These are phyloP conservation scores for Catonia carolina DNA, from an alignment of 2,888 invertebrate species.

Conservation along the genomic window DNA sequence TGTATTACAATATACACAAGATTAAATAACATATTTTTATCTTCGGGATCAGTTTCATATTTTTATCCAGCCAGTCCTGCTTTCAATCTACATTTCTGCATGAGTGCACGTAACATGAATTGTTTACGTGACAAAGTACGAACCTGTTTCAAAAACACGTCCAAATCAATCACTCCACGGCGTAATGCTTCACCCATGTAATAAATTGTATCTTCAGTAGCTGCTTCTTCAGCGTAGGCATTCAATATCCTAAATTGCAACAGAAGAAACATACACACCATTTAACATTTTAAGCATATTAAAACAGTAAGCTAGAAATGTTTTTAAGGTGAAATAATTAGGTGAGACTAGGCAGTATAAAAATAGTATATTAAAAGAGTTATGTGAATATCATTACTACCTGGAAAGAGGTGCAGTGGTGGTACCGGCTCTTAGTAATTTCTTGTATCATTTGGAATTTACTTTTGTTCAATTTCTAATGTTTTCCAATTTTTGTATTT, in stretches of 20 bases:
- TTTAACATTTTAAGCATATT: too few relatives aligned
- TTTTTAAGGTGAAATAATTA: conserved; percentile 6
- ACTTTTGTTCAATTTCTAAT: too few relatives aligned
- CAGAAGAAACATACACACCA: neutral
- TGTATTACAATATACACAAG: too few relatives aligned
- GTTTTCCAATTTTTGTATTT: too few relatives aligned
- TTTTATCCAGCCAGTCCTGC: conserved; percentile 56
- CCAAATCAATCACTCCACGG: conserved; percentile 87
- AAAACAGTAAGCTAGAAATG: neutral
- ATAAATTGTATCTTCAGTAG: conserved; percentile 96
- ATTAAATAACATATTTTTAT: too few relatives aligned
- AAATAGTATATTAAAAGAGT: too few relatives aligned
- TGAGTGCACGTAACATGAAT: conserved; percentile 89
- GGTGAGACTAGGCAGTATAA: conserved; percentile 5
- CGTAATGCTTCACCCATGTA: conserved; percentile 93
- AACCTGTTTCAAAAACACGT: conserved; percentile 94
- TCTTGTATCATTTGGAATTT: too few relatives aligned
- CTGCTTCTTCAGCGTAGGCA: conserved; percentile 95
- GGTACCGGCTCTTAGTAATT: too few relatives aligned
- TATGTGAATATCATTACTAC: too few relatives aligned
- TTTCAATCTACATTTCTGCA: conserved; percentile 73
- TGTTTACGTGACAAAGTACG: conserved; percentile 90
- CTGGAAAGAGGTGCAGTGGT: too few relatives aligned
- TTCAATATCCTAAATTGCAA: conserved; percentile 64
- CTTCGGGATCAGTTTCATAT: too few relatives aligned